Base-by-base conservation (phyloP, 2,797 vertebrate genomes). In the Nasua narica region DNA sequence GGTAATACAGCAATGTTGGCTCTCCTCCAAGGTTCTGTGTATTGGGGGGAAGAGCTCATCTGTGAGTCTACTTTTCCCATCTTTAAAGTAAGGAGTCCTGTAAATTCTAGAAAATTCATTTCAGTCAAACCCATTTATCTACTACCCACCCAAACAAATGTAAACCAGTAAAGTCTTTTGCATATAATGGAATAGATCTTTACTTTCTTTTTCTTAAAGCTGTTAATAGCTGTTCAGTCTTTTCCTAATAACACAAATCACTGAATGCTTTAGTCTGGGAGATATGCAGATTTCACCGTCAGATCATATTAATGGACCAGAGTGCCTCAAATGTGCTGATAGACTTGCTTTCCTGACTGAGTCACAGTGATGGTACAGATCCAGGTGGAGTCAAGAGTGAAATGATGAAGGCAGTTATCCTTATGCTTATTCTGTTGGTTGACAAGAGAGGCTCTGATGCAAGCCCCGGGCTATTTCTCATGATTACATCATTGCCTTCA, bases 21-120 rank as follows among this genome's bases (percentile, higher is more conserved):
- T 65, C 8, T 37, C 29, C 14, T 72, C 78, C 90, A 93, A 4
- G 18, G 7, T 90, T 78, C 77, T 89, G 56, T 27, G 27, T 56
- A 12, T 65, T 89, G 82, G 60, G 46, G n/a, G 37, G 60, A 58
- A 50, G 65, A 56, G 62, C 54, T 52, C 62, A 46, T 67, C 84
- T 77, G 37, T 70, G 25, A 81, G 87, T 74, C 90, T 18, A 5
- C 69, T 90, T 43, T 94, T 95, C 48, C 89, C 25, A 58, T 89
- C 56, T 92, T 87, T 85, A 87, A 60, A 78, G 85, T 50, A 83
- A 87, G 43, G 78, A 56, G 72, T 35, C 72, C 67, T 83, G 14
- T 87, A 95, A 92, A 78, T 86, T 87, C 85, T 95, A 82, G 88
- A 89, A 90, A 96, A 87, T 87, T 89, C 5, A 21, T 90, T 87